Percentiles rank a stretch among this genome's conserved stretches.
phyloP scores from a whole-genome alignment of 2,888 invertebrate genomes.

The Rhimphoctona megacephalus region DNA sequence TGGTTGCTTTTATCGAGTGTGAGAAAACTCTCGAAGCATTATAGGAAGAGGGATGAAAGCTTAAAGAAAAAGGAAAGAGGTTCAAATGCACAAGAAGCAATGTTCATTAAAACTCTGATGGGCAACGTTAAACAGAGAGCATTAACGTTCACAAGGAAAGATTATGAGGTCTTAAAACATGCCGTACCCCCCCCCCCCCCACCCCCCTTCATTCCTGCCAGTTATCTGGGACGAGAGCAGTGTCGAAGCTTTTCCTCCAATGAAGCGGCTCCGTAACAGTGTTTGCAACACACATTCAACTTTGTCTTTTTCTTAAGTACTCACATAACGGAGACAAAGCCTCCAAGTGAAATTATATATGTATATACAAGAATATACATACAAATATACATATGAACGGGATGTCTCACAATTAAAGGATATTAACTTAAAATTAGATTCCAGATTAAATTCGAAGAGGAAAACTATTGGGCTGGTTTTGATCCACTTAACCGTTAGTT shows the following conservation, averaged over 20 bases:
- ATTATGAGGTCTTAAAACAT: conserved; percentile 69
- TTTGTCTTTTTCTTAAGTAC: conserved; percentile 37
- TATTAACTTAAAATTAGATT: not conserved
- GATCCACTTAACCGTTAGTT: not conserved
- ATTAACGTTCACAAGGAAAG: conserved; percentile 73
- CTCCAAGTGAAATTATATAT: not conserved
- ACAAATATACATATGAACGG: not conserved
- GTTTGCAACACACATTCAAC: conserved; percentile 55
- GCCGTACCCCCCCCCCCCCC: conserved; percentile 48
- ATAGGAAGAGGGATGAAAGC: not conserved
- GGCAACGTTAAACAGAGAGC: conserved; percentile 78
- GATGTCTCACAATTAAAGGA: not conserved
- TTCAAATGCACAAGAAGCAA: conserved; percentile 63
- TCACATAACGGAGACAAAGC: conserved; percentile 24
- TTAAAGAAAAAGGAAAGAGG: conserved; percentile 29
- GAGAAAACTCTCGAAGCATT: conserved; percentile 17
- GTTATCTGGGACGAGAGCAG: conserved; percentile 7
- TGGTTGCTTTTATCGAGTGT: conserved; percentile 30
- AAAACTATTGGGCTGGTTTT: not conserved
- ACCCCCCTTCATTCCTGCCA: too few species aligned
- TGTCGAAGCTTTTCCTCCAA: conserved; percentile 44
- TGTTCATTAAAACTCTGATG: conserved; percentile 79
- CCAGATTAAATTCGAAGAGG: not conserved
- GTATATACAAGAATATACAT: not conserved
- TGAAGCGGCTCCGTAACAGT: conserved; percentile 59